Evolutionary conservation across 2,797 vertebrate species (phyloP).

Genomic region (Clarias platycephalus): DNA sequence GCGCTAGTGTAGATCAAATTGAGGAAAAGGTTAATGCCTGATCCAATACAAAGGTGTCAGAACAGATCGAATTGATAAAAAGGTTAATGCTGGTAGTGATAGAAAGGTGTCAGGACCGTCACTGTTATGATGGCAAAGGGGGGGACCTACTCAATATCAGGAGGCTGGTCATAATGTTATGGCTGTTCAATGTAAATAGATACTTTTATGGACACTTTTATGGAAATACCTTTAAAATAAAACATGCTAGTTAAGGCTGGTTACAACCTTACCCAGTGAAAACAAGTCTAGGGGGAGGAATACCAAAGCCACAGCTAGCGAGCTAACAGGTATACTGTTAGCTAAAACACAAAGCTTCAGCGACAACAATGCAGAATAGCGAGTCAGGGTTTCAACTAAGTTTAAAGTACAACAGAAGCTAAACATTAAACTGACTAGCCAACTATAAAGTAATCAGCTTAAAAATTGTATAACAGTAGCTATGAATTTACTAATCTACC

Average conservation of each 20-base stretch:
- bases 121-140: no score
- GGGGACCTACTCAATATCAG: no score
- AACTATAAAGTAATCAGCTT: background rate
- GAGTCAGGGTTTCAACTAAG: background rate
- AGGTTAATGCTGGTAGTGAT: no score
- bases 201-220: background rate
- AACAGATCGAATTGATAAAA: no score
- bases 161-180: no score
- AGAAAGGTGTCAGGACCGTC: no score
- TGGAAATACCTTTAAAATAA: background rate
- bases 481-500: background rate
- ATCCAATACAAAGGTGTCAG: no score
- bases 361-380: background rate
- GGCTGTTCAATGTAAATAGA: background rate
- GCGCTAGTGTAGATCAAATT: no score
- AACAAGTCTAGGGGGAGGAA: background rate
- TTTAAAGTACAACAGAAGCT: background rate
- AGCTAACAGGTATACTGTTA: background rate
- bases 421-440: background rate
- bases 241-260: background rate
- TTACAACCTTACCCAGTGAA: background rate
- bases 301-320: background rate
- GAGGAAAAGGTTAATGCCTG: no score
- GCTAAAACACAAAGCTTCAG: background rate
- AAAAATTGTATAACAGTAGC: background rate